Evolutionary conservation across 2,888 invertebrate genomes (phyloP), one percentile per base, ranked within the genome.

Genomic region (Pseudoips prasinana): DNA sequence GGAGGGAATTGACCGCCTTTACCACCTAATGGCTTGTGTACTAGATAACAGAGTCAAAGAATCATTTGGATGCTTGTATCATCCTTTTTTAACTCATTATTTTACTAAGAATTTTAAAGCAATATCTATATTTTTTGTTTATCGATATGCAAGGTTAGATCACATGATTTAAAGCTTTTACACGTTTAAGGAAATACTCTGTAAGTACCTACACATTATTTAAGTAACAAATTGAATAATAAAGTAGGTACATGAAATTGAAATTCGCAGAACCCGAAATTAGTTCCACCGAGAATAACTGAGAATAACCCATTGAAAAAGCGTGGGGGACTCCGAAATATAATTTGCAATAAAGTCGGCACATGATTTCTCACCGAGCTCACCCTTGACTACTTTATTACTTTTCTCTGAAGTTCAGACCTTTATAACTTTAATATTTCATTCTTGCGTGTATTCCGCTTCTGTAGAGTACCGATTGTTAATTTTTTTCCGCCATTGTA

Each of bases 311-410:
- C 50, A 52, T 58, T 61, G 40, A 57, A 58, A n/a, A 54, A 39
- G 40, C 34, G 39, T 27, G 34, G 48, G 34, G 46, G 46, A 58
- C 52, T 53, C 58, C 59, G 57, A 74, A 74, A 74, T 72, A 73
- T 75, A 75, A 77, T 79, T 76, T 76, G 73, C 73, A 73, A 73
- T 77, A 73, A 75, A 73, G 60, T 63, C 55, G 46, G 58, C 65
- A 60, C 59, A 72, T 67, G 69, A 76, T 73, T 78, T 72, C 69
- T 72, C 58, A 53, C 64, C 41, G 47, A 58, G 51, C 58, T 69
- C 67, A 59, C 63, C 57, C 62, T 63, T 65, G 73, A 73, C 72
- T 73, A 64, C 71, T 79, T 77, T 78, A 78, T 75, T 73, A 73
- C 76, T 69, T 74, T 77, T 74, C 76, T 59, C 59, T 60, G 71